Evolutionary conservation across 2,797 vertebrate species (phyloP).

Genomic region (Carduelis carduelis): DNA sequence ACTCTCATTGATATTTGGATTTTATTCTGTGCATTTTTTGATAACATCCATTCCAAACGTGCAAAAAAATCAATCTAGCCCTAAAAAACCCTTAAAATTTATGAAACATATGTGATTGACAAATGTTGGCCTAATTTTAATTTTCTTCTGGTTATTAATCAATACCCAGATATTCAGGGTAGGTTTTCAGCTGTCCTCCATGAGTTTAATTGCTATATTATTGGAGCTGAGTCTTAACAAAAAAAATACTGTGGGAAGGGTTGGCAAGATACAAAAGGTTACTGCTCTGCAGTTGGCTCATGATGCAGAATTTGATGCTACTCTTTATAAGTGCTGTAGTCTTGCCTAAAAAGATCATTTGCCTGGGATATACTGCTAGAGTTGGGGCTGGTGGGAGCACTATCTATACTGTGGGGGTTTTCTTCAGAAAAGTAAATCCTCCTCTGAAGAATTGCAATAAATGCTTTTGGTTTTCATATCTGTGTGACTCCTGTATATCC

Average conservation of each 20-base stretch:
- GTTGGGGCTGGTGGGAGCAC: neutral
- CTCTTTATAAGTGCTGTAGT: neutral
- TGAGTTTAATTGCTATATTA: neutral
- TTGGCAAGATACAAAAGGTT: neutral
- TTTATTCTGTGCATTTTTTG: neutral
- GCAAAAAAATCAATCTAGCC: neutral
- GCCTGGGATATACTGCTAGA: neutral
- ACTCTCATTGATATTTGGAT: neutral
- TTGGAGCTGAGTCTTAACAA: neutral
- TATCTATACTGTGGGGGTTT: neutral
- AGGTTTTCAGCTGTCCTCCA: neutral
- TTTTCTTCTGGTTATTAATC: neutral
- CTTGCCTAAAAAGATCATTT: neutral
- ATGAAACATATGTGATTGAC: neutral
- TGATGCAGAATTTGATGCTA: neutral
- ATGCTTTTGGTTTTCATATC: neutral
- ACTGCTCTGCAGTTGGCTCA: neutral
- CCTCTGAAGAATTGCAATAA: neutral
- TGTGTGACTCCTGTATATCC: neutral
- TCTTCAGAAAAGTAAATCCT: neutral
- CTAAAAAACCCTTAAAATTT: neutral
- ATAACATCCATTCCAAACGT: neutral
- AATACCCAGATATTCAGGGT: neutral
- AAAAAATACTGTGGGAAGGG: neutral
- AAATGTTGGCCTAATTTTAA: neutral